Evolutionary conservation across 2,797 vertebrate species (phyloP).

Genomic region (Tolypeutes matacus): DNA sequence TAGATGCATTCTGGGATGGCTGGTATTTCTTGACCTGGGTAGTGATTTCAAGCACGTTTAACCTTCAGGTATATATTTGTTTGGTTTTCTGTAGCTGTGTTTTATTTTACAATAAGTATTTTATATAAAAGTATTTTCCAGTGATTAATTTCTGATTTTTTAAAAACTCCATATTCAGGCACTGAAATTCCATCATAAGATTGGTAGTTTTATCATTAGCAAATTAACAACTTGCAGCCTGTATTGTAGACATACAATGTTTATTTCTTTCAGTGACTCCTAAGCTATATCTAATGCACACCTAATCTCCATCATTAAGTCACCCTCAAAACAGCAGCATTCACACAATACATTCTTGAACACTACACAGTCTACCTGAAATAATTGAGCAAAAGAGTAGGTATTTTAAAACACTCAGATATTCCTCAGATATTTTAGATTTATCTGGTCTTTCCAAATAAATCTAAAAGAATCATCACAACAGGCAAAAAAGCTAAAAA

Average conservation of each 20-base stretch:
- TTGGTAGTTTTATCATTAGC: background rate
- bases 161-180: background rate
- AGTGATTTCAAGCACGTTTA: background rate
- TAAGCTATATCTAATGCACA: background rate
- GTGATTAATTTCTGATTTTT: background rate
- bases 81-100: background rate
- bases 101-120: background rate
- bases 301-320: background rate
- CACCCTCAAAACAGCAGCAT: background rate
- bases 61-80: background rate
- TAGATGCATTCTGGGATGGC: background rate
- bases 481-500: background rate
- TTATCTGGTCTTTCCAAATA: background rate
- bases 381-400: background rate
- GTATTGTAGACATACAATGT: background rate
- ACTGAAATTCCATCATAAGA: background rate
- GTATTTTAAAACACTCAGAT: conserved; percentile 1
- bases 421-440: conserved; percentile 30
- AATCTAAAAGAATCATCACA: background rate
- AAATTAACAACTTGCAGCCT: background rate
- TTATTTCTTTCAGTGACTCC: background rate
- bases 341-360: background rate
- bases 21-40: background rate
- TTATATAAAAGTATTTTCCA: background rate
- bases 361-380: background rate